Conservation (phyloP, 2,797 vertebrate species). For the Lagorchestes hirsutus region DNA sequence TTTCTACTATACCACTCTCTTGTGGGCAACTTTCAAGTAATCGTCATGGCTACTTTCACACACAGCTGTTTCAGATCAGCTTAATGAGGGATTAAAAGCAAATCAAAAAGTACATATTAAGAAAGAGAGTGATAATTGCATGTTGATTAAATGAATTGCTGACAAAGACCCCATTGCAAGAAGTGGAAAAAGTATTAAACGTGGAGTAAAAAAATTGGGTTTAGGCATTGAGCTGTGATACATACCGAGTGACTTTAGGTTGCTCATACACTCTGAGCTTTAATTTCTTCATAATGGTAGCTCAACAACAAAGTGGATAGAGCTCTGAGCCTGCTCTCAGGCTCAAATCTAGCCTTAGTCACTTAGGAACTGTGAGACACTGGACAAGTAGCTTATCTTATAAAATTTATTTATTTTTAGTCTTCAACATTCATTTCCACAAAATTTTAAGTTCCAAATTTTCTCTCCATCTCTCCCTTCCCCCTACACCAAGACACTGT, state of each 20-base stretch:
- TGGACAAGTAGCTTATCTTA: background rate
- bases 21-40: background rate
- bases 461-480: no score
- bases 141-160: background rate
- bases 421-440: no score
- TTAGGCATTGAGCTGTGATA: background rate
- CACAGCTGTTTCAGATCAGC: background rate
- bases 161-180: background rate
- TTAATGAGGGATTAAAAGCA: background rate
- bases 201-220: background rate
- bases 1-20: background rate
- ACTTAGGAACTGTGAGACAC: no score
- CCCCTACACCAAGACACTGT: no score
- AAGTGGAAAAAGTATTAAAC: background rate
- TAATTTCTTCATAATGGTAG: background rate
- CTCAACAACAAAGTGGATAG: background rate
- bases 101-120: background rate
- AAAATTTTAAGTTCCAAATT: no score
- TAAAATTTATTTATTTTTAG: no score
- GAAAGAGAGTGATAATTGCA: background rate
- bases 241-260: background rate
- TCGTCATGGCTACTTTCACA: background rate
- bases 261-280: background rate
- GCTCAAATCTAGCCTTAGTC: background rate
- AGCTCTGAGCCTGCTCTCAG: background rate